These are phyloP conservation scores for Unio pictorum DNA, from an alignment of 2,888 invertebrate genomes.

Conservation along the genomic window DNA sequence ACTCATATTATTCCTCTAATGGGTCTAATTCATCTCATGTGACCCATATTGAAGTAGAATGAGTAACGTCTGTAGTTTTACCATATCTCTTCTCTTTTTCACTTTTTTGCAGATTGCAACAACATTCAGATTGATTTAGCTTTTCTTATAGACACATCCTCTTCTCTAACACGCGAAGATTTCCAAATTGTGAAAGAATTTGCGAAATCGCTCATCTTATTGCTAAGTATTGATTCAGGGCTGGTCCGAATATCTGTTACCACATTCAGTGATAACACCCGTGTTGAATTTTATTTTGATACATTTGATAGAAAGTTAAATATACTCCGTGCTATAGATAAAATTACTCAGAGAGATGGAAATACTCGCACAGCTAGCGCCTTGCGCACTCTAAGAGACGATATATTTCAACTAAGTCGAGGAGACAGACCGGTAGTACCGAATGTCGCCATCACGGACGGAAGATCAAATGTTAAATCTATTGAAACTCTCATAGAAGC, in stretches of 20 bases:
- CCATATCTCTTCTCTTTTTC: too few relatives aligned
- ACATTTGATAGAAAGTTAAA: conserved; percentile 18
- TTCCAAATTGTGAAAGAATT: conserved; percentile 27
- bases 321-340: conserved; percentile 50
- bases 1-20: too few relatives aligned
- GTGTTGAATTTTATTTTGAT: conserved; percentile 17
- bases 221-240: conserved; percentile 21
- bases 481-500: conserved; percentile 36
- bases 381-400: conserved; percentile 20
- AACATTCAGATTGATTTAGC: conserved; percentile 26
- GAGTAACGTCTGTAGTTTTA: too few relatives aligned
- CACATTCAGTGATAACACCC: conserved; percentile 19
- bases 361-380: conserved; percentile 46
- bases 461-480: conserved; percentile 30
- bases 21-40: too few relatives aligned
- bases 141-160: conserved; percentile 34
- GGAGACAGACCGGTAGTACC: conserved; percentile 40
- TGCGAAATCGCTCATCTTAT: conserved; percentile 18
- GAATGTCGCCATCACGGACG: conserved; percentile 52
- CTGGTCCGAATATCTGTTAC: conserved; percentile 16
- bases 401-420: conserved; percentile 18
- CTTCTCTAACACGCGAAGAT: conserved; percentile 25
- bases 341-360: conserved; percentile 42
- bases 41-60: too few relatives aligned
- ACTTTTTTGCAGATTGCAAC: conserved; percentile 15